A percentile compares a stretch with the other conserved stretches of the same genome.
These are phyloP conservation scores for Xylocampa areola DNA, from an alignment of 2,888 invertebrate species.

Conservation along the genomic window DNA sequence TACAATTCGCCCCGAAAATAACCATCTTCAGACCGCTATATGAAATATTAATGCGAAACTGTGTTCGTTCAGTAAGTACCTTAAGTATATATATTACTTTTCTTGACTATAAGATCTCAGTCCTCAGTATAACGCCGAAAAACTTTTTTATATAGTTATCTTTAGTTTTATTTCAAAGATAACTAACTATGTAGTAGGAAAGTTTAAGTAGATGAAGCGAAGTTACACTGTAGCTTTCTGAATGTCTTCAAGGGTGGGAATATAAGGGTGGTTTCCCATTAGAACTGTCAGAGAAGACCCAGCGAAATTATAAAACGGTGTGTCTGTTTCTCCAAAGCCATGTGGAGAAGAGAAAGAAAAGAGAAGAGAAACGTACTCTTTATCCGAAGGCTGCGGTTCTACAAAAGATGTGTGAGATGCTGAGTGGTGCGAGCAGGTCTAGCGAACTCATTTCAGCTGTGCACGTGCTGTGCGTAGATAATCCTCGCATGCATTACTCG, in stretches of 20 bases:
- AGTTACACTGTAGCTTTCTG: conserved; percentile 35
- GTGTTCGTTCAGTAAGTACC: conserved; percentile 7
- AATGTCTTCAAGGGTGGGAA: conserved; percentile 1
- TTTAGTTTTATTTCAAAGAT: conserved; percentile 45
- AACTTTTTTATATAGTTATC: conserved; percentile 42
- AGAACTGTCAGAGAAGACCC: background rate
- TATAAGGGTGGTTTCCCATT: background rate
- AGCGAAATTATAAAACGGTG: background rate
- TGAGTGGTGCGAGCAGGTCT: too few relatives aligned
- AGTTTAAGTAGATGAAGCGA: conserved; percentile 31
- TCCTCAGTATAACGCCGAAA: conserved; percentile 24
- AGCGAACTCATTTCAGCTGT: too few relatives aligned
- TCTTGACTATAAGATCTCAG: conserved; percentile 22
- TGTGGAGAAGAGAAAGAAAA: too few relatives aligned
- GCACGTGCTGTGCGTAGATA: too few relatives aligned
- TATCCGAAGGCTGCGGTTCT: too few relatives aligned
- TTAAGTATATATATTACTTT: conserved; percentile 21
- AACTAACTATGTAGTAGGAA: conserved; percentile 37
- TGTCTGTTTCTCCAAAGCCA: too few relatives aligned
- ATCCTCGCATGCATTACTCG: too few relatives aligned
- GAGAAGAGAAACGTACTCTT: too few relatives aligned
- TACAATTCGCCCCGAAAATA: too few relatives aligned
- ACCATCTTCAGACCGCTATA: conserved; percentile 28
- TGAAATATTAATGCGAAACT: conserved; percentile 48
- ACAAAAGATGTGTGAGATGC: too few relatives aligned